Base-by-base conservation (phyloP, 2,113 vertebrate species). In the Caranx ignobilis region DNA sequence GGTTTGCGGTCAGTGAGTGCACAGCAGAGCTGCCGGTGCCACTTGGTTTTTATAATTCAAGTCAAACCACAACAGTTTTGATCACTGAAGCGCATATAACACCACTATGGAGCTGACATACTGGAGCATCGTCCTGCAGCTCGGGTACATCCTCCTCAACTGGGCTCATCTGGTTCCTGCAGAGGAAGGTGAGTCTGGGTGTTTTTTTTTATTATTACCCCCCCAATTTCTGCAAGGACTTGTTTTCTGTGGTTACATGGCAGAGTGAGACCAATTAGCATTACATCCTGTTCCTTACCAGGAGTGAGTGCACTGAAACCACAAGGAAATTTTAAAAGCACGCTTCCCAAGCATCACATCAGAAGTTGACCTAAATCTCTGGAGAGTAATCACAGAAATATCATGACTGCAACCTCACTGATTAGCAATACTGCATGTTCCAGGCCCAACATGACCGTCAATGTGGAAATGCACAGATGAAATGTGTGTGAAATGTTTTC, bases 101-200 rank as follows among this genome's bases (percentile, higher is more conserved):
- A 67, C 11, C 83, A 82, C 21, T 4, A 95, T 95, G 95, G 91
- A 93, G 90, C 86, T 94, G 89, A 88, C 87, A 55, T 75, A 59
- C 73, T 76, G 69, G 79, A 82, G 75, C 82, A 6, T 91, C 43
- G 79, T 90, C 65, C 86, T 91, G 67, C 26, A 26, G 26, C 82
- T 95, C 73, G 91, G 90, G 55, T 75, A 79, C 79, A 39, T 94
- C 81, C 21, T 94, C 61, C 71, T 92, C 67, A 79, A 86, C 39
- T 85, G 82, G 82, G 19, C 82, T 72, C 81, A 72, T 8, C 79
- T 77, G 83, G 84, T 73, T 50, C 79, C 82, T 83, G 93, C 94
- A 85, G 93, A 94, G 60, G 95, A 95, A 94, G 95, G 95, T 95
- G 83, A 87, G 92, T 91, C 47, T 15, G 5, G 12, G 34, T 66